phyloP scores from a whole-genome alignment of 2,888 invertebrate species.

The Abrostola tripartita region DNA sequence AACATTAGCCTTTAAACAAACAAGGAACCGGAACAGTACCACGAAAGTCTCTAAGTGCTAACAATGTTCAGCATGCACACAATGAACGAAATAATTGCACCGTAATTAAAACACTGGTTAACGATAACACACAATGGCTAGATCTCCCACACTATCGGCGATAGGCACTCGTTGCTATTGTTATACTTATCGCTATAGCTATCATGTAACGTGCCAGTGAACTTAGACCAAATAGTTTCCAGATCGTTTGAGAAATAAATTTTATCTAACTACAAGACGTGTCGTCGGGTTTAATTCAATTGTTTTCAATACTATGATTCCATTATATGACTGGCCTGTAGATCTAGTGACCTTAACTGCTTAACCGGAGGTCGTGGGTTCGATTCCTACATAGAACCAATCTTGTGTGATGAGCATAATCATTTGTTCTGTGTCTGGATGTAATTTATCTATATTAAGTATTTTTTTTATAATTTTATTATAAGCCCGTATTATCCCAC shows the following conservation, averaged over 20 bases:
- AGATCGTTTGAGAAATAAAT: conserved; percentile 13
- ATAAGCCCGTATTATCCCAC: too few species aligned
- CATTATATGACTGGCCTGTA: too few species aligned
- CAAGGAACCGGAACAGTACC: background rate
- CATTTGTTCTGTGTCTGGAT: too few species aligned
- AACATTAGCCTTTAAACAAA: too few species aligned
- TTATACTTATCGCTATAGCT: conserved; percentile 12
- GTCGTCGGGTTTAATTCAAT: too few species aligned
- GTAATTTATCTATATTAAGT: too few species aligned
- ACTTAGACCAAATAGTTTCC: conserved; percentile 34
- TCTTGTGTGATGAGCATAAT: too few species aligned
- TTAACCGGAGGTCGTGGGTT: too few species aligned
- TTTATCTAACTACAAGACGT: conserved; percentile 1
- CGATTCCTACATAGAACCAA: too few species aligned
- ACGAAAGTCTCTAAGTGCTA: conserved; percentile 19
- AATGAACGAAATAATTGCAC: conserved; percentile 48
- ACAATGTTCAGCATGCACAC: conserved; percentile 19
- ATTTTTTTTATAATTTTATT: too few species aligned
- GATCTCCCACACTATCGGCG: conserved; percentile 45
- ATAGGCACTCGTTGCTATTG: conserved; percentile 41
- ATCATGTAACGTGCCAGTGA: conserved; percentile 39
- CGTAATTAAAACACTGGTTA: conserved; percentile 35
- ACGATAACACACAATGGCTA: conserved; percentile 30
- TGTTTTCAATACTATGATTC: too few species aligned
- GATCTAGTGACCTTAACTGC: too few species aligned